Evolutionary conservation across 1,140 invertebrate species (phyloP).

Genomic region (Pseudomyrmex gracilis): DNA sequence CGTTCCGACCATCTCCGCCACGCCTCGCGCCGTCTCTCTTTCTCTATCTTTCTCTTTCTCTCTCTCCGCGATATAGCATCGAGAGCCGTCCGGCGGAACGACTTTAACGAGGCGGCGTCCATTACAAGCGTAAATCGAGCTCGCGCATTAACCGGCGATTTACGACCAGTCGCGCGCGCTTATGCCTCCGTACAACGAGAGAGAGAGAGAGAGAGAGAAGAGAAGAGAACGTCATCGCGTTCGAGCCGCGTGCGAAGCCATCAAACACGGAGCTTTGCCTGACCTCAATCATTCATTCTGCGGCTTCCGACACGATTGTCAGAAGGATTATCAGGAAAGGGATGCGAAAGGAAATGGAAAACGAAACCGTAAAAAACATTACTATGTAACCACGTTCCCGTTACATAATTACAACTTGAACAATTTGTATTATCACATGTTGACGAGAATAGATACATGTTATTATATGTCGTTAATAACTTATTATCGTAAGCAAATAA

Average conservation of each 20-base stretch:
- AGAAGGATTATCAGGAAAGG: conserved; percentile 15
- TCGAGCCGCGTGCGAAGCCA: conserved; percentile 23
- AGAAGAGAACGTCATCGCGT: not conserved
- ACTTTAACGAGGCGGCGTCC: conserved; percentile 54
- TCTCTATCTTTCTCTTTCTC: not conserved
- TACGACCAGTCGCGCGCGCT: conserved; percentile 30
- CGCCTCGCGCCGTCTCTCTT: conserved; percentile 24
- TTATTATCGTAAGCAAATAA: no score
- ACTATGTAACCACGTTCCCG: no score
- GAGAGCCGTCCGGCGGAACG: conserved; percentile 41
- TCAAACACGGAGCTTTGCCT: conserved; percentile 6
- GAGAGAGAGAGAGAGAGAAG: no score
- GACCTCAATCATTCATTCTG: conserved; percentile 41
- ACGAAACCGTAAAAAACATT: no score
- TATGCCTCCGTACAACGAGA: conserved; percentile 8
- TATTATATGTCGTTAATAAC: no score
- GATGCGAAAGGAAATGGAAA: not conserved
- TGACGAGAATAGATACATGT: no score
- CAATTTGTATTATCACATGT: no score
- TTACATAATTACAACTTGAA: no score
- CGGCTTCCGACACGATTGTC: conserved; percentile 29
- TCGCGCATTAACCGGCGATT: conserved; percentile 45
- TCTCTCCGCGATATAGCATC: conserved; percentile 20
- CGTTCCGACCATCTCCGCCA: conserved; percentile 39
- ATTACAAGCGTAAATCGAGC: conserved; percentile 55